Evolutionary conservation across 2,888 invertebrate genomes (phyloP), one percentile per base, ranked within the genome.

Genomic region (Thyatira batis): DNA sequence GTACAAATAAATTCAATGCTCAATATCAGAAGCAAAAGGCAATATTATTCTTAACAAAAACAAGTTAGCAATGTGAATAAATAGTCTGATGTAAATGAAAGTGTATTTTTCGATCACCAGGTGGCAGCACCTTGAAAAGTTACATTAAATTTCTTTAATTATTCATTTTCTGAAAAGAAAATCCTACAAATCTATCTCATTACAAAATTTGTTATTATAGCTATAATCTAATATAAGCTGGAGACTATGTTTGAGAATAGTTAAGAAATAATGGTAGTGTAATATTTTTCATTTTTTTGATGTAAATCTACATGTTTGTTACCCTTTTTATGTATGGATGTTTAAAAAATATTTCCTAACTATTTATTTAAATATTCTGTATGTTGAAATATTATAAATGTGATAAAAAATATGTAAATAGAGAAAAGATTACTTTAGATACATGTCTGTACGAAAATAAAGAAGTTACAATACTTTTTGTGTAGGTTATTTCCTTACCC

Each of bases 11-110:
- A 1, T 33, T 8, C 17, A 39, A n/a, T 58, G 73, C 73, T 73
- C 73, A 73, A 73, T 64, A 53, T 57, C 59, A 56, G 53, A 23
- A 20, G 39, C 11, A 50, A 20, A 33, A 23, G n/a, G 39, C 39
- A 39, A 39, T 39, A 39, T 39, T 39, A 39, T 8, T 5, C n/a
- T 11, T 11, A 30, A 10, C 4, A 6, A 39, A 8, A 39, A 10
- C 17, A 1, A 13, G 13, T 13, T 13, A 39, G 8, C 1, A 17
- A 17, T 17, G 13, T 17, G 13, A 3, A 13, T 13, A 33, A 33
- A n/a, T 30, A 11, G 30, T 30, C 30, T 30, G 11, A 30, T 30
- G 30, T 10, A 30, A 23, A 23, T 23, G 23, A 23, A 4, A 23
- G 23, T 23, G 23, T 23, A 3, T 30, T 30, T 30, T 30, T 30